Conservation (phyloP, 2,797 vertebrate genomes). For the Eulemur mongoz region DNA sequence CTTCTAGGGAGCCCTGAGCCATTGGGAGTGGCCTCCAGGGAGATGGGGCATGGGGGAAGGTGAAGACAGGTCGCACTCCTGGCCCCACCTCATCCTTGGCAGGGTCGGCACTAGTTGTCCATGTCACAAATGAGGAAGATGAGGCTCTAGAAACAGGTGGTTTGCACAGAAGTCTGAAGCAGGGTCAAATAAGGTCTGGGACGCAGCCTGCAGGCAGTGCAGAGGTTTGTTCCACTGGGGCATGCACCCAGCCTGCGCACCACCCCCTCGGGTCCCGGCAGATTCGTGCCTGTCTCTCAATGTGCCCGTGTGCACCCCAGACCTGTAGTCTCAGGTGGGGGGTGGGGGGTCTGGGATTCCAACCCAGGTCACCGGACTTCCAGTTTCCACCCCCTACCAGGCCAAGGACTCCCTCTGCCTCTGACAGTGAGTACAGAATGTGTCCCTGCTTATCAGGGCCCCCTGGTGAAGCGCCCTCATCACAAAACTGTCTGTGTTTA, state of each 20-base stretch:
- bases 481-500: neutral
- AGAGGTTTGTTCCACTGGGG: rapidly evolving
- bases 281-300: neutral
- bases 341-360: neutral
- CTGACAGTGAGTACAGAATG: neutral
- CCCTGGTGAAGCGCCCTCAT: neutral
- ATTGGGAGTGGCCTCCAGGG: neutral
- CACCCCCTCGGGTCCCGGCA: neutral
- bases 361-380: neutral
- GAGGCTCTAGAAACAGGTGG: neutral
- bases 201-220: rapidly evolving
- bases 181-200: rapidly evolving
- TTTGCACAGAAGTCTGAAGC: neutral
- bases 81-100: neutral
- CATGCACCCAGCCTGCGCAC: rapidly evolving
- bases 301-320: neutral
- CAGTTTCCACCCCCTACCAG: neutral
- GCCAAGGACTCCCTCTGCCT: too few relatives aligned
- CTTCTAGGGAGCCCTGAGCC: neutral
- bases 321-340: neutral
- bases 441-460: neutral
- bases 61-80: neutral
- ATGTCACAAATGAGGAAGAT: neutral
- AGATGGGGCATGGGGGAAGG: neutral
- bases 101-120: neutral